A percentile compares a stretch with the other conserved stretches of the same genome.
Evolutionary conservation across 2,888 invertebrate genomes (phyloP).

Genomic region (Drosophila peninsularis): DNA sequence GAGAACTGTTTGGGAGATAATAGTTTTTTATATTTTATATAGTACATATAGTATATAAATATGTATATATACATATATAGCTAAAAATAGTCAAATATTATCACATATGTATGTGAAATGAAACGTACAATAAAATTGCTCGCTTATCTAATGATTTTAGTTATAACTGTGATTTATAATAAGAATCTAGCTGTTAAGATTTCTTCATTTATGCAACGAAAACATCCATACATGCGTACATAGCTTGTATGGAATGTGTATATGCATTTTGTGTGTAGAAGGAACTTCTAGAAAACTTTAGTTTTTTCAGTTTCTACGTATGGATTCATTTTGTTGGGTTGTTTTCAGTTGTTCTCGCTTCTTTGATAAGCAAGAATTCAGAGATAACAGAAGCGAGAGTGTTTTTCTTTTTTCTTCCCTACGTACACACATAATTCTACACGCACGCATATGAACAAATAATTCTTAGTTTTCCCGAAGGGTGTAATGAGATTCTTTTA

Average conservation of each 20-base stretch:
- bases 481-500: not conserved
- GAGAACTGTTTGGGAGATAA: not conserved
- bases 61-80: too few species aligned
- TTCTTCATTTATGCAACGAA: not conserved
- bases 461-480: conserved; percentile 6
- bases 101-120: conserved; percentile 1
- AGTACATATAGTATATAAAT: too few species aligned
- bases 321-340: conserved; percentile 12
- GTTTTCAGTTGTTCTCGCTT: conserved; percentile 26
- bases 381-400: conserved; percentile 44
- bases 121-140: not conserved
- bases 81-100: not conserved
- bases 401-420: conserved; percentile 16
- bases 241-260: too few species aligned
- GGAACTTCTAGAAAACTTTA: conserved; percentile 14
- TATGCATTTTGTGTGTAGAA: not conserved
- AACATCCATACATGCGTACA: not conserved
- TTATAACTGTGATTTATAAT: not conserved
- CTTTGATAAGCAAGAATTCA: conserved; percentile 35
- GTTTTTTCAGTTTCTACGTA: conserved; percentile 11
- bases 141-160: too few species aligned
- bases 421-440: not conserved
- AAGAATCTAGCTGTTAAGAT: not conserved
- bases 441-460: not conserved
- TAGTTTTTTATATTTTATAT: not conserved